Evolutionary conservation across 2,888 invertebrate genomes (phyloP).

Genomic region (Hemistola chrysoprasaria): DNA sequence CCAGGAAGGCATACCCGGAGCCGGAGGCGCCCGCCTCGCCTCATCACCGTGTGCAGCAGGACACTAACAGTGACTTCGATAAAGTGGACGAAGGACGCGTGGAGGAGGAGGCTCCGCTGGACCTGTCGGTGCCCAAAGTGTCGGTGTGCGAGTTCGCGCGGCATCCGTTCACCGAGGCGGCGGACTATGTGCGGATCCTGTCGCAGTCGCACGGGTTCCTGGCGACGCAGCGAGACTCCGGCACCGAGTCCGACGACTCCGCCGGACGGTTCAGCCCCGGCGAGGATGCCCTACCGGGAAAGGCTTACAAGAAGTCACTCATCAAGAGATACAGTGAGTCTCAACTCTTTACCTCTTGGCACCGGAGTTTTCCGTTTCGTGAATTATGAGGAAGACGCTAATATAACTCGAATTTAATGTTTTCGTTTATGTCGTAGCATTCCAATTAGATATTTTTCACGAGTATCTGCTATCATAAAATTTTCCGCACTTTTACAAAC

Average conservation of each 20-base stretch:
- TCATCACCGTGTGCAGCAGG: slow-evolving; percentile 14
- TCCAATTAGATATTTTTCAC: slow-evolving; percentile 7
- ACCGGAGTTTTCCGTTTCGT: slow-evolving; percentile 6
- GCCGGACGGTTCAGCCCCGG: slow-evolving; percentile 85
- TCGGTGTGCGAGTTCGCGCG: slow-evolving; percentile 76
- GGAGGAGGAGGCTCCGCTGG: slow-evolving; percentile 89
- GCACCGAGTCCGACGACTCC: slow-evolving; percentile 91
- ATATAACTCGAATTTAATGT: no score
- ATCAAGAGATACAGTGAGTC: slow-evolving; percentile 97
- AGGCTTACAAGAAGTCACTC: slow-evolving; percentile 94
- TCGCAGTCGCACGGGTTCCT: slow-evolving; percentile 76
- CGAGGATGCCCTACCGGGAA: slow-evolving; percentile 75
- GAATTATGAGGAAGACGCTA: no score
- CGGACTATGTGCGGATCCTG: slow-evolving; percentile 76
- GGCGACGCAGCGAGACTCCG: slow-evolving; percentile 84
- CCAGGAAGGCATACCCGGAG: slow-evolving; percentile 75
- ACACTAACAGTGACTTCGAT: slow-evolving; percentile 11
- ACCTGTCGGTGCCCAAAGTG: slow-evolving; percentile 86
- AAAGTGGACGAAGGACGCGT: slow-evolving; percentile 44
- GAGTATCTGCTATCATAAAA: slow-evolving; percentile 2
- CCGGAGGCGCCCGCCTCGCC: slow-evolving; percentile 5
- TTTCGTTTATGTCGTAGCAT: neutral
- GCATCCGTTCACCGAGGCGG: slow-evolving; percentile 73
- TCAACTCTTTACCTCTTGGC: neutral
- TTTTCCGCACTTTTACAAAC: neutral